phyloP scores from a whole-genome alignment of 1,140 invertebrate species.

The Cyclina sinensis region DNA sequence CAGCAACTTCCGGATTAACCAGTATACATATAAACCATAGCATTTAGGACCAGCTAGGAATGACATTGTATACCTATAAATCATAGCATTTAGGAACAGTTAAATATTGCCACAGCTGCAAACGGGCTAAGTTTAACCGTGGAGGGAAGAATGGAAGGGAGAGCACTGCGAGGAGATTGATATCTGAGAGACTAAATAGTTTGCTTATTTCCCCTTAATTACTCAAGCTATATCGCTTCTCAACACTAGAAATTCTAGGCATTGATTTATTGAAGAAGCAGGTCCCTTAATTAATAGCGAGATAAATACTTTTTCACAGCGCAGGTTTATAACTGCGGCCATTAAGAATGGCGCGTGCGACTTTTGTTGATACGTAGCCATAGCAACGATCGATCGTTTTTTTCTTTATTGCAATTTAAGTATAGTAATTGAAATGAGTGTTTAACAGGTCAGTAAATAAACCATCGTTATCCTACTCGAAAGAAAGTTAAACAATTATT shows the following conservation, averaged over 20 bases:
- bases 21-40: too few species aligned
- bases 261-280: slow-evolving; percentile 14
- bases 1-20: too few species aligned
- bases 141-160: too few species aligned
- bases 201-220: too few species aligned
- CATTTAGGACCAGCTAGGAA: too few species aligned
- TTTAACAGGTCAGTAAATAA: slow-evolving; percentile 44
- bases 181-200: too few species aligned
- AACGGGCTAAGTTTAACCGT: too few species aligned
- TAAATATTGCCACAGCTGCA: too few species aligned
- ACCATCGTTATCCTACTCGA: slow-evolving; percentile 16
- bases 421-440: slow-evolving; percentile 28
- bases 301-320: slow-evolving; percentile 35
- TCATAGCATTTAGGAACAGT: too few species aligned
- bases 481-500: slow-evolving; percentile 29
- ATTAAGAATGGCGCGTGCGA: slow-evolving; percentile 15
- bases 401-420: slow-evolving; percentile 47
- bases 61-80: too few species aligned
- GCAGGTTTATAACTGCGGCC: slow-evolving; percentile 8
- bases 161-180: too few species aligned
- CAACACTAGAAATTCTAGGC: neutral
- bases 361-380: slow-evolving; percentile 13
- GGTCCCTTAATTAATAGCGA: slow-evolving; percentile 25
- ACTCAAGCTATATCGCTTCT: too few species aligned
- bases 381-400: slow-evolving; percentile 42